phyloP scores from a whole-genome alignment of 2,113 vertebrate species.

The Pica pica region DNA sequence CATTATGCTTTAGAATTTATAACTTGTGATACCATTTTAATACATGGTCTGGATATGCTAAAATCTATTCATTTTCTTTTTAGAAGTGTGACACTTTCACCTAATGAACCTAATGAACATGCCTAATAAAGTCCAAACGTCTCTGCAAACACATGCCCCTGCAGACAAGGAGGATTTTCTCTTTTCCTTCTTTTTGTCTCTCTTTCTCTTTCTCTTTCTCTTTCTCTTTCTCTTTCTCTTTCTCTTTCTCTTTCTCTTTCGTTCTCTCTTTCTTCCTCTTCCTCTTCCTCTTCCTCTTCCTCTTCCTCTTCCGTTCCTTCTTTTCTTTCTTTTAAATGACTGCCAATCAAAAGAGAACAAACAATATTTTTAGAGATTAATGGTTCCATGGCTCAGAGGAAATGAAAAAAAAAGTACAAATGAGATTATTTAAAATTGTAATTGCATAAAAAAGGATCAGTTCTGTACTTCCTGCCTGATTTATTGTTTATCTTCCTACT shows the following conservation, averaged over 20 bases:
- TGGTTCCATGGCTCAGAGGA: neutral
- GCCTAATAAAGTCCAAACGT: neutral
- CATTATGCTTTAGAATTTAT: conserved; percentile 73
- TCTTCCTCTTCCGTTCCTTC: neutral
- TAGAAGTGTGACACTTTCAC: neutral
- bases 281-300: no score
- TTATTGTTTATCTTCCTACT: neutral
- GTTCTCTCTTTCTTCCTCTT: no score
- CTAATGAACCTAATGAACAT: neutral
- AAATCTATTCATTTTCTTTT: conserved; percentile 43
- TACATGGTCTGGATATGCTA: conserved; percentile 61
- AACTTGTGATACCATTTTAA: conserved; percentile 69
- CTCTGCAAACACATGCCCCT: neutral
- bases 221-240: neutral
- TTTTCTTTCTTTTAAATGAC: neutral
- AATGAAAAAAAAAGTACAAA: neutral
- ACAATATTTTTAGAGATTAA: neutral
- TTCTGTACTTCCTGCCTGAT: neutral
- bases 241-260: no score
- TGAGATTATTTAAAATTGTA: neutral
- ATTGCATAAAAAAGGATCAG: neutral
- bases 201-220: neutral
- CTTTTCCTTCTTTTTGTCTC: neutral
- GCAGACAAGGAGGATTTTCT: neutral
- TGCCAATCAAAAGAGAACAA: neutral